These are phyloP conservation scores for Allygus modestus DNA, from an alignment of 2,888 invertebrate genomes.

Conservation along the genomic window DNA sequence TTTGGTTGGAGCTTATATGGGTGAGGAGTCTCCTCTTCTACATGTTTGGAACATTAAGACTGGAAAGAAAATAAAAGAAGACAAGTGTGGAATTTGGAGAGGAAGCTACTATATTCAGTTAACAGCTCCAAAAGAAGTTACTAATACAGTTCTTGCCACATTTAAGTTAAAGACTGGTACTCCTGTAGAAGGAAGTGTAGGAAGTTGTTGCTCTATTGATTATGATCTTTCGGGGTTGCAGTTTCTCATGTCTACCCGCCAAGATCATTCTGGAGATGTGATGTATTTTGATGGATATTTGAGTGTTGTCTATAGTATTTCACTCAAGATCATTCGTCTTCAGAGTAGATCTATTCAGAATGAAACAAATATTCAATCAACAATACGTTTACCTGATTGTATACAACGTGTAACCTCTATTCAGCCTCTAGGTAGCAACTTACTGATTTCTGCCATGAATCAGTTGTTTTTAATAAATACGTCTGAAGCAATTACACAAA, in stretches of 20 bases:
- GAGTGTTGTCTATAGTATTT: neutral
- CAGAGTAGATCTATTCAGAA: neutral
- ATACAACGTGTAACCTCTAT: neutral
- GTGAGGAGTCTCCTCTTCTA: neutral
- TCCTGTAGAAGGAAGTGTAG: neutral
- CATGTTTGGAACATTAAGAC: constrained; percentile 23
- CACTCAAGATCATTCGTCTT: neutral
- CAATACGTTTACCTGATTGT: neutral
- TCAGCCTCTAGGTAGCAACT: neutral
- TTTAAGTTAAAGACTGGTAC: neutral
- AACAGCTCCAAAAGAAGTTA: neutral
- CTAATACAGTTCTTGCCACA: neutral
- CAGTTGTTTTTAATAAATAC: neutral
- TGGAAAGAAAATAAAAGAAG: constrained; percentile 34
- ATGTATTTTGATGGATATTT: constrained; percentile 16
- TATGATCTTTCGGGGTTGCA: neutral
- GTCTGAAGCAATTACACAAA: neutral
- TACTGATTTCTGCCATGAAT: neutral
- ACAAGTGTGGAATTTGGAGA: neutral
- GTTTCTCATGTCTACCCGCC: neutral
- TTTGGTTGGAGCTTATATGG: constrained; percentile 12
- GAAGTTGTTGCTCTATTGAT: neutral
- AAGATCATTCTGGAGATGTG: neutral
- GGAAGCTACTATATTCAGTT: neutral
- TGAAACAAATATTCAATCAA: neutral